Evolutionary conservation across 2,113 vertebrate species (phyloP).

Genomic region (Serinus canaria): DNA sequence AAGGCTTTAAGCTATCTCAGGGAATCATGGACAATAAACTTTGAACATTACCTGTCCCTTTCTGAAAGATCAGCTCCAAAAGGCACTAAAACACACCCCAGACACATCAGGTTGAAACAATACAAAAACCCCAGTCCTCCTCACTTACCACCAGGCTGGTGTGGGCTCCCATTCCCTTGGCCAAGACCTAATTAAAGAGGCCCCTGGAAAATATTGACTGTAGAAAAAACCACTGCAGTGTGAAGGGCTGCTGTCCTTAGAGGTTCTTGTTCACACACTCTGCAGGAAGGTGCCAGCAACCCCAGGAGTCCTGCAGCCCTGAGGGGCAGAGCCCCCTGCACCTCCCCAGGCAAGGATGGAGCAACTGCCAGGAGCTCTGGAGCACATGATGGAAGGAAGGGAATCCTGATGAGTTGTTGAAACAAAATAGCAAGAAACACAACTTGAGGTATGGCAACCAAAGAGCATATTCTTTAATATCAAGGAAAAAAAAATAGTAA

Average conservation of each 20-base stretch:
- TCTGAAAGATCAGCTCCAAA: not conserved
- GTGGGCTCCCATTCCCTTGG: not conserved
- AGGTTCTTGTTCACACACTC: not conserved
- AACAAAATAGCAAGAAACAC: not conserved
- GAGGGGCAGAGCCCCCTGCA: not conserved
- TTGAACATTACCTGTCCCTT: not conserved
- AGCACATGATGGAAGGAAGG: rapidly evolving
- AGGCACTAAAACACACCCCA: not conserved
- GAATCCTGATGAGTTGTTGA: not conserved
- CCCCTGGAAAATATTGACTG: not conserved
- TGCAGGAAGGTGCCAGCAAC: not conserved
- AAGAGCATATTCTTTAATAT: not conserved
- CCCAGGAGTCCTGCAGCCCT: not conserved
- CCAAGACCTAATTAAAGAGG: not conserved
- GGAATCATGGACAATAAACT: not conserved
- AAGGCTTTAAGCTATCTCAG: not conserved
- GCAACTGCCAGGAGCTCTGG: not conserved
- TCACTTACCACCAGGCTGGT: not conserved
- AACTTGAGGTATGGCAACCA: not conserved
- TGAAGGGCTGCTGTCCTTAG: not conserved
- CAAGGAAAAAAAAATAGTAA: not conserved
- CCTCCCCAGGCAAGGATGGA: not conserved
- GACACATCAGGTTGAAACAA: not conserved
- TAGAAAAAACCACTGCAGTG: not conserved
- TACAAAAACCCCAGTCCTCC: not conserved